Conservation (phyloP, 1,140 invertebrate genomes). For the Heliconius eleuchia region DNA sequence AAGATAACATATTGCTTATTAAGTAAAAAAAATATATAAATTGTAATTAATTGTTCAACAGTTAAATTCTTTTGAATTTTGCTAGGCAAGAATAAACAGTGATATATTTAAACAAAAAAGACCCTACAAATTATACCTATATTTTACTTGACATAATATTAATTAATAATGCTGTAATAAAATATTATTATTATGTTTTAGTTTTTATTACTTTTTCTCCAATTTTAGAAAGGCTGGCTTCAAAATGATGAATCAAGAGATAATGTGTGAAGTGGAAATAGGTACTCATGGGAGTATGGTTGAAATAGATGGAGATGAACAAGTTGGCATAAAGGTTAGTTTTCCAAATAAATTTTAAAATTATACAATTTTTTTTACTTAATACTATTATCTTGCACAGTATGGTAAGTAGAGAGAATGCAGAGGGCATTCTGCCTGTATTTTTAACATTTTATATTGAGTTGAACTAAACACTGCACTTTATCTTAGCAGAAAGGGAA, state of each 20-base stretch:
- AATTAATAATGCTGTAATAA: too few species aligned
- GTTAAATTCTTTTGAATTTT: not conserved
- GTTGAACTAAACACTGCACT: too few species aligned
- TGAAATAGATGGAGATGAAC: slow-evolving; percentile 79
- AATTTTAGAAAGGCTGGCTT: slow-evolving; percentile 26
- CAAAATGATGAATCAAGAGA: slow-evolving; percentile 81
- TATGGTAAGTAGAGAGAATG: too few species aligned
- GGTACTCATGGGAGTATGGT: slow-evolving; percentile 74
- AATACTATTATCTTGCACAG: too few species aligned
- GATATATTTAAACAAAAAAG: too few species aligned
- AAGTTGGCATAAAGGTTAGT: slow-evolving; percentile 77
- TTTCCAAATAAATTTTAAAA: not conserved
- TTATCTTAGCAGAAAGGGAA: too few species aligned
- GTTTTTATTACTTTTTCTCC: not conserved
- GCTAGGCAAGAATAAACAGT: not conserved
- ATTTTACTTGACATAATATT: too few species aligned
- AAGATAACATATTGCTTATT: not conserved
- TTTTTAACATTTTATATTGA: too few species aligned
- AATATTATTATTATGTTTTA: too few species aligned
- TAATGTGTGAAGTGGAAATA: slow-evolving; percentile 84
- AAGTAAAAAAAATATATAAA: not conserved
- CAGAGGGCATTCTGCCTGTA: too few species aligned
- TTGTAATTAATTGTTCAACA: not conserved
- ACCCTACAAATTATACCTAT: too few species aligned
- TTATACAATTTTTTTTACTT: too few species aligned